Evolutionary conservation across 2,888 invertebrate species (phyloP).

Genomic region (Caradrina clavipalpis): DNA sequence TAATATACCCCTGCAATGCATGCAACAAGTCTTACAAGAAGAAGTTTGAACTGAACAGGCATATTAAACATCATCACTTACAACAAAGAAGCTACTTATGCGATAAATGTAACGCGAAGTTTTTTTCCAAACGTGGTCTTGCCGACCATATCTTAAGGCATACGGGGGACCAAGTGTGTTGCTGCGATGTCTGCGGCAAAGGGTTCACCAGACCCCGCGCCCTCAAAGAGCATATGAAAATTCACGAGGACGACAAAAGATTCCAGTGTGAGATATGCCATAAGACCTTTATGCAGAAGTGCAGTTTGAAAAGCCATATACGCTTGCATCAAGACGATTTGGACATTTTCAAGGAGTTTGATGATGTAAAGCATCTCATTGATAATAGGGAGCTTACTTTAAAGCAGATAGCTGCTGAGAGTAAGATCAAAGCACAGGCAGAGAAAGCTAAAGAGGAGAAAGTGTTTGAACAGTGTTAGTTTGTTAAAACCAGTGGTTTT

Average conservation of each 20-base stretch:
- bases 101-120: constrained; percentile 85
- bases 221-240: constrained; percentile 81
- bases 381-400: constrained; percentile 86
- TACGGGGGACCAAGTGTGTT: constrained; percentile 76
- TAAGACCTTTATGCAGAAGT: constrained; percentile 86
- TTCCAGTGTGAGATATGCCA: constrained; percentile 86
- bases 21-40: constrained; percentile 87
- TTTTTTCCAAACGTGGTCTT: constrained; percentile 85
- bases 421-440: constrained; percentile 76
- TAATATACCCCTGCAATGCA: constrained; percentile 85
- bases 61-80: constrained; percentile 86
- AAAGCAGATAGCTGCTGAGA: constrained; percentile 86
- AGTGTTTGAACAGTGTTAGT: constrained; percentile 64
- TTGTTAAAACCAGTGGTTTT: constrained; percentile 16
- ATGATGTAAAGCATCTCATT: constrained; percentile 87
- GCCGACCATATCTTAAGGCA: constrained; percentile 83
- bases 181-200: constrained; percentile 84
- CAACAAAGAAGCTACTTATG: constrained; percentile 84
- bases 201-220: constrained; percentile 79
- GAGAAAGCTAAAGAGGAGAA: constrained; percentile 72
- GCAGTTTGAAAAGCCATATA: constrained; percentile 84
- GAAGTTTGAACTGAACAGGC: constrained; percentile 85
- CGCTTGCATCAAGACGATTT: constrained; percentile 85
- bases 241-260: constrained; percentile 81
- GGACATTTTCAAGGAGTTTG: constrained; percentile 88